Base-by-base conservation (phyloP, 2,888 invertebrate species). In the Acrobasis consociella region DNA sequence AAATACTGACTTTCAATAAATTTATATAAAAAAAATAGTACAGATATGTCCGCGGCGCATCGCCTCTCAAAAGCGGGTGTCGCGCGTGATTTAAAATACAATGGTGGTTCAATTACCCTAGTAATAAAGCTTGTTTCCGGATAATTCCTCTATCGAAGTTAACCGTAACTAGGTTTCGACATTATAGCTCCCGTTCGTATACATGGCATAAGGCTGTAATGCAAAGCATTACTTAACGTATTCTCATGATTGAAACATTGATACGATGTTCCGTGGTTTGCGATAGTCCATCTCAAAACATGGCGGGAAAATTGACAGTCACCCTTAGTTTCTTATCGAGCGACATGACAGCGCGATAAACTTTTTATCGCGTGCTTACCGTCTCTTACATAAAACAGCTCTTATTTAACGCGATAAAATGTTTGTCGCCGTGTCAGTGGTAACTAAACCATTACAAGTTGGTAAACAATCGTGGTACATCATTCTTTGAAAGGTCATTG, bases 161-260 rank as follows among this genome's bases (percentile, higher is more conserved):
- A 78, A 82, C 79, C 81, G 79, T 76, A 82, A 84, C 84, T 83
- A 86, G 83, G 83, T 81, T 83, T 84, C 80, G 82, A 84, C 82
- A 78, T 82, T 78, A 78, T 83, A 84, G 91, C 85, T 81, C 77
- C 83, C 86, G 77, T 82, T 94, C 95, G 95, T 95, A 95, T 95
- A 95, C 95, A 94, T 94, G 93, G 93, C 93, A 93, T 94, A 95
- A 95, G 95, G 95, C 94, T 93, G 92, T 85, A 90, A 92, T 90
- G 87, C 85, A 66, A 63, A 63, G 85, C 89, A 91, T 91, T 89
- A 89, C 91, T 77, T 81, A 80, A 81, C 80, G 80, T 86, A 80
- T 81, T 72, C 70, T 72, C 75, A 72, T 85, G 80, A 80, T 74
- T 67, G 65, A 65, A 66, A 67, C 66, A 69, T 69, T 65, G 65